Percentiles rank a stretch among this genome's conserved stretches.
Conservation (phyloP, 2,797 vertebrate genomes). For the Pogoniulus pusillus region DNA sequence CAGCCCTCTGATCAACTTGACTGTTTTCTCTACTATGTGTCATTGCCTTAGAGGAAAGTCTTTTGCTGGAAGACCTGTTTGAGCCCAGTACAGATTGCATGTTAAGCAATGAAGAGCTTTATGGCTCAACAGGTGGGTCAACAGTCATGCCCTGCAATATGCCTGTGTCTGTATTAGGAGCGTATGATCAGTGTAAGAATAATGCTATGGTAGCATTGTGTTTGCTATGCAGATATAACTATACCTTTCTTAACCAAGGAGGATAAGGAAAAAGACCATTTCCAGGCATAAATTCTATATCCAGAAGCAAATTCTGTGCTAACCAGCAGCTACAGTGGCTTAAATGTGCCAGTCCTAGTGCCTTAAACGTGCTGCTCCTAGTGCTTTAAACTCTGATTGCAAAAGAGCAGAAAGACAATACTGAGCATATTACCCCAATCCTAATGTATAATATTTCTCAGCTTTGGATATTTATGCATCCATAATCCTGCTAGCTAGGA, state of each 20-base stretch:
- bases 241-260: neutral
- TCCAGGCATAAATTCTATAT: neutral
- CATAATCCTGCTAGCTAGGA: neutral
- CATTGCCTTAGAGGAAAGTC: neutral
- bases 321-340: neutral
- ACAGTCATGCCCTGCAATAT: neutral
- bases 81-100: neutral
- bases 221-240: neutral
- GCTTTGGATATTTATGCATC: neutral
- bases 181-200: neutral
- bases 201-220: neutral
- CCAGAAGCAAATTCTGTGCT: neutral
- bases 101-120: too few relatives aligned
- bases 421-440: neutral
- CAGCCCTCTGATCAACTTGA: too few relatives aligned
- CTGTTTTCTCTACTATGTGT: neutral
- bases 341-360: neutral
- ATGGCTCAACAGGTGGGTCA: too few relatives aligned
- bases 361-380: neutral
- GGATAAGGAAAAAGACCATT: neutral
- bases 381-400: neutral
- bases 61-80: neutral
- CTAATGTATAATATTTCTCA: neutral
- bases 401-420: neutral
- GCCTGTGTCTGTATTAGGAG: neutral